These are phyloP conservation scores for Crepidodera aurea DNA, from an alignment of 2,888 invertebrate genomes.

Conservation along the genomic window DNA sequence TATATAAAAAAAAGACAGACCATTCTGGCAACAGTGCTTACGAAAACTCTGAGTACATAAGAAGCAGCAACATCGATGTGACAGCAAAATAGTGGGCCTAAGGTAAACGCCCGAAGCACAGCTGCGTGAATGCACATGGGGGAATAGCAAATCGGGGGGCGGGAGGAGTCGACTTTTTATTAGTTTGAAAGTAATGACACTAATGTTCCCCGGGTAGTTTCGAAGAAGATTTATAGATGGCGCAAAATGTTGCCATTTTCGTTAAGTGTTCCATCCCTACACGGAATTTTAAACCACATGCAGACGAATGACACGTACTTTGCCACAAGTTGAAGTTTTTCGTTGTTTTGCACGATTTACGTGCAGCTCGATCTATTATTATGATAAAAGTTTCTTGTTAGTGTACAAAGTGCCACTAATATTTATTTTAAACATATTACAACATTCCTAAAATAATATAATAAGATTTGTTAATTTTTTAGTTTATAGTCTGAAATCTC, in stretches of 20 bases:
- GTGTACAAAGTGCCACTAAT: too few relatives aligned
- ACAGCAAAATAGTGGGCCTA: slow-evolving; percentile 19
- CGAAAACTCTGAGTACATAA: too few relatives aligned
- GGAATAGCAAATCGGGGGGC: too few relatives aligned
- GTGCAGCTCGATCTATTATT: too few relatives aligned
- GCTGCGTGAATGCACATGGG: slow-evolving; percentile 43
- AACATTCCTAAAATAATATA: too few relatives aligned
- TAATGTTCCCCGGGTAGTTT: slow-evolving; percentile 39
- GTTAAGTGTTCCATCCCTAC: slow-evolving; percentile 29
- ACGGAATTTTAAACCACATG: slow-evolving; percentile 30
- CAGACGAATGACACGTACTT: not conserved
- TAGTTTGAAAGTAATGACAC: slow-evolving; percentile 42
- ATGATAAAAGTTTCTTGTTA: too few relatives aligned
- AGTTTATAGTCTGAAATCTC: too few relatives aligned
- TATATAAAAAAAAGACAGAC: too few relatives aligned
- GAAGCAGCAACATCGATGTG: not conserved
- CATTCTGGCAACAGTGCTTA: too few relatives aligned
- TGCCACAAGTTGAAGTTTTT: slow-evolving; percentile 19
- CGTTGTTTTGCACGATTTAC: too few relatives aligned
- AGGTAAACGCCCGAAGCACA: slow-evolving; percentile 38
- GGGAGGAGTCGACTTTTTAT: slow-evolving; percentile 39
- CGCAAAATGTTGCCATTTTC: slow-evolving; percentile 32
- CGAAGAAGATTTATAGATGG: slow-evolving; percentile 34
- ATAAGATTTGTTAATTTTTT: too few relatives aligned
- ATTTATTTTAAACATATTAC: too few relatives aligned